Evolutionary conservation across 2,113 vertebrate genomes (phyloP), one percentile per base, ranked within the genome.

Genomic region (Recurvirostra avosetta): DNA sequence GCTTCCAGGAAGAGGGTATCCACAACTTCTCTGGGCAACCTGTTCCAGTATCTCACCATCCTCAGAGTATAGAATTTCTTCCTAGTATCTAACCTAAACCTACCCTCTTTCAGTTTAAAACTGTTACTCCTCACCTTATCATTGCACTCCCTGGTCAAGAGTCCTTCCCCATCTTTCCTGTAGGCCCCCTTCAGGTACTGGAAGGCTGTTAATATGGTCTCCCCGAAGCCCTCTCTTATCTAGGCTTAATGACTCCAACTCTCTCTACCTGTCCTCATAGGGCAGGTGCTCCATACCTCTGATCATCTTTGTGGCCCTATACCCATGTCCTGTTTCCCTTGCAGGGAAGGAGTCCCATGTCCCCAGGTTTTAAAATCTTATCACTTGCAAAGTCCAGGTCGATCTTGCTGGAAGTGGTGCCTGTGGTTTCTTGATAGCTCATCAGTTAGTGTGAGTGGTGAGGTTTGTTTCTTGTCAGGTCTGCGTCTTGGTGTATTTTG

Each of bases 331-430:
- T 32, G 12, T 32, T 70, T 58, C 10, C 27, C 6, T 5, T 84
- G 7, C 25, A 41, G 1, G 4, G 49, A 21, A n/a, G n/a, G n/a
- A n/a, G n/a, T n/a, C n/a, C 27, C 36, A 1, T 0, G 18, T 22
- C 6, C 3, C 17, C 5, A 11, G 11, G 7, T 12, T 63, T 92
- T 58, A 15, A 5, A 59, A 0, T 67, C 18, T 38, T 22, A 62
- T 1, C n/a, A 6, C n/a, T 58, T 75, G 19, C 32, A 50, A 55
- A 40, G 9, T 63, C 25, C 47, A 47, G 6, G 11, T 3, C 86
- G 53, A 12, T 58, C 32, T 83, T 59, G 3, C 8, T 47, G 52
- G 21, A 86, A 55, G 11, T 19, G 27, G 8, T 23, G 16, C 25
- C 47, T 41, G 4, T 79, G 62, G 9, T 67, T 91, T 75, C 34